Evolutionary conservation across 2,888 invertebrate genomes (phyloP), one percentile per base, ranked within the genome.

Genomic region (Lepidochrysops patricia): DNA sequence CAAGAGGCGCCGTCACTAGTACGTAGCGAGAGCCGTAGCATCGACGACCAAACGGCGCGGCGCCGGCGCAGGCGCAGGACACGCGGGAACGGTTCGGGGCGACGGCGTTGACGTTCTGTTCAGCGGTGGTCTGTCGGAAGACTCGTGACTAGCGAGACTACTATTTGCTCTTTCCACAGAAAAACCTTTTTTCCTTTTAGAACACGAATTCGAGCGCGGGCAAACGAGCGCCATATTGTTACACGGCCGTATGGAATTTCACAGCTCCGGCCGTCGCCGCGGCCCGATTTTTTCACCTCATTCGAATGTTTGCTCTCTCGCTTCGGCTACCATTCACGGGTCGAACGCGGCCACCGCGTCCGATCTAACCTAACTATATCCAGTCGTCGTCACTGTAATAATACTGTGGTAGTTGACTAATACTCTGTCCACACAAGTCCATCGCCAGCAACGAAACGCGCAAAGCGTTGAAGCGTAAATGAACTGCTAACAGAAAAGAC

Each of bases 351-450:
- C 83, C 83, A 80, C 83, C 83, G 83, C 81, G 70, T 66, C 69
- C 70, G 79, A 78, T 79, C 71, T 78, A 76, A 83, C 86, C 84
- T 83, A 83, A 85, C 84, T 82, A 82, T 83, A 81, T 82, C 86
- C 87, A 83, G 84, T 85, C 81, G 84, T 85, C 84, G 86, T 82
- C 84, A 86, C 86, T 86, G 85, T 84, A 84, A 89, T 89, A 89
- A 89, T 89, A 89, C 89, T 89, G 89, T 84, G 88, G 84, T 84
- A 84, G 84, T 88, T 88, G 89, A 89, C 88, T 89, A 88, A 88
- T 87, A 88, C 87, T 87, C 88, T 85, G 86, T 84, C 83, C 87
- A 84, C 84, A 83, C 80, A 80, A 78, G 84, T 87, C 82, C 87
- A 80, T 78, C 82, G 84, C 84, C 77, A 84, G 84, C 88, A 84